Base-by-base conservation (phyloP, 2,888 invertebrate genomes). In the Dicroscelio sp. region DNA sequence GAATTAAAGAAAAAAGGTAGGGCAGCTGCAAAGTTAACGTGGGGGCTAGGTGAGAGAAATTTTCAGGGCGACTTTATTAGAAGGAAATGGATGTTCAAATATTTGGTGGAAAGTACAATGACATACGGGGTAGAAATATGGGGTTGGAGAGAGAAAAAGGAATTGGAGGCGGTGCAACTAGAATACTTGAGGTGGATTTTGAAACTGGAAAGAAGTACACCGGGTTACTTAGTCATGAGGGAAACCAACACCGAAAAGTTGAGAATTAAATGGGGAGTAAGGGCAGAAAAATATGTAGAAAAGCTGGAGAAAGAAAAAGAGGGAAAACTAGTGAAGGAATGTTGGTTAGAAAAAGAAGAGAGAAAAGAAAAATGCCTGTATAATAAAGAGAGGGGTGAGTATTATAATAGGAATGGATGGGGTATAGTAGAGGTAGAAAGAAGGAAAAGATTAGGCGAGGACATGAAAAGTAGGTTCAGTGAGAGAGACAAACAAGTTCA, bases 11-110 rank as follows among this genome's bases (percentile, higher is more conserved):
- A 60, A 76, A 58, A 30, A 58, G 58, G 23, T 35, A 58, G 33
- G 30, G 63, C 43, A 17, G 60, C 35, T 5, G 23, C 8, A 30
- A 43, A 31, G 27, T 2, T 17, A 25, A 58, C 43, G 43, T 60
- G 20, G 43, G 43, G 48, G 52, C n/a, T 43, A 43, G 43, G 78
- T 20, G 48, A 33, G 23, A 55, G 55, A 55, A 55, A 55, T 38
- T 63, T 10, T 17, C 25, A 43, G 30, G 63, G 78, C 27, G 63
- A 63, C 27, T 63, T 63, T 92, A 88, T 43, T 33, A 84, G 63
- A 48, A 25, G 35, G 27, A 43, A 58, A 80, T 69, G 67, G 69
- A 25, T 67, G 1, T 80, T 69, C 31, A 27, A 65, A 31, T 43
- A 65, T 48, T 12, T 78, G 10, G 78, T 60, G n/a, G 78, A 30